Base-by-base conservation (phyloP, 1,140 invertebrate species). In the Pseudomyrmex concolor region DNA sequence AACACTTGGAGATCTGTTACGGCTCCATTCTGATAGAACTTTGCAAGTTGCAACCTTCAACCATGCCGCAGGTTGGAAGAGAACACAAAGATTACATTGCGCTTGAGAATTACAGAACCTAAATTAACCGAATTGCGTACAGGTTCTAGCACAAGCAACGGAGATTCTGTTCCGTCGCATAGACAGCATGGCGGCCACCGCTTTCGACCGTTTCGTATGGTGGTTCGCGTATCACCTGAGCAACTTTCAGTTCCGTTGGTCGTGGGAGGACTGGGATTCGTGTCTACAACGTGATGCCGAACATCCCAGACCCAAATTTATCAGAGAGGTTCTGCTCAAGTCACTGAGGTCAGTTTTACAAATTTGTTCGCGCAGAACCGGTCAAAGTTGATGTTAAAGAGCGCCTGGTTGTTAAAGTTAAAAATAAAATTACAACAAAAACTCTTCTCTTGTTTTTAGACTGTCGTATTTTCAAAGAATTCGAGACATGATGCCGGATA, bases 151-250 rank as follows among this genome's bases (percentile, higher is more conserved):
- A 13, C 98, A 99, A 94, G 98, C 99, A 3, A 99, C 99, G 22
- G 99, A 99, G 95, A 97, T 99, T 89, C 93, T 99, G 22, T 99
- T 99, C 92, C 97, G 99, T 93, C 95, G 99, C 87, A 97, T 99
- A 91, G 98, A 99, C 91, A 97, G 97, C 10, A 99, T 99, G 99
- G 99, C 99, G 92, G 97, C 98, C 1, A 96, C 97, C 4, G 99
- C 98, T 92, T 98, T 99, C 94, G 99, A 99, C 93, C 97, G 99
- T 67, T 99, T 99, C 94, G 97, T 98, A 2, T 97, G 96, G 91
- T 99, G 99, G 99, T 99, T 99, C 95, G 96, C 98, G 0, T 99
- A 99, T 92, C 99, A 99, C 95, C 95, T 99, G 93, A 99, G 99
- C 92, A 99, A 99, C 94, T 99, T 99, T 91, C 98, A 99, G 94